Evolutionary conservation across 1,140 invertebrate genomes (phyloP).

Genomic region (Apis dorsata): DNA sequence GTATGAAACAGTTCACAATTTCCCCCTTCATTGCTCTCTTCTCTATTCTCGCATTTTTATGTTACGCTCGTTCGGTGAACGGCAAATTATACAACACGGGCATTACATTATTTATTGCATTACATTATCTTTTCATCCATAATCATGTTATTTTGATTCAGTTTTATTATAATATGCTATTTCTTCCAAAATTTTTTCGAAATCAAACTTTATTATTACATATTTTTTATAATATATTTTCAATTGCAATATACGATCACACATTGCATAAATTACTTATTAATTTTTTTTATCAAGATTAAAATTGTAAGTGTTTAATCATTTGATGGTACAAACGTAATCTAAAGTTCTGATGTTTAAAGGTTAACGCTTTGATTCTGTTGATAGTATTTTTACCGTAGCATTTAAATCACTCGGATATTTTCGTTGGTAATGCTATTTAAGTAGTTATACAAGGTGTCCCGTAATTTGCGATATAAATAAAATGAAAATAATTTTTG

Average conservation of each 20-base stretch:
- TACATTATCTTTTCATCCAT: too few species aligned
- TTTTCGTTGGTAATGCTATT: not conserved
- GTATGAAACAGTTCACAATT: constrained; percentile 31
- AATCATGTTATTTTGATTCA: not conserved
- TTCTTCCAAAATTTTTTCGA: not conserved
- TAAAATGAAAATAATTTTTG: not conserved
- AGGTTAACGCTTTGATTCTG: constrained; percentile 4
- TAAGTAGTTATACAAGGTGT: not conserved
- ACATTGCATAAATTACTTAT: not conserved
- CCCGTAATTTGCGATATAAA: not conserved
- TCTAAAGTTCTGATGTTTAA: not conserved
- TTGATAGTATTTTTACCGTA: not conserved
- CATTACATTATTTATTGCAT: not conserved
- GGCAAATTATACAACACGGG: not conserved
- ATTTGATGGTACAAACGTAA: not conserved
- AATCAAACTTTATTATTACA: not conserved
- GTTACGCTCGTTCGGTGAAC: not conserved
- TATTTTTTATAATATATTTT: too few species aligned
- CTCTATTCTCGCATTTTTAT: not conserved
- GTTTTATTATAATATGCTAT: not conserved
- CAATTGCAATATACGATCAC: too few species aligned
- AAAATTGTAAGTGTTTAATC: not conserved
- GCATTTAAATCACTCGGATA: constrained; percentile 4
- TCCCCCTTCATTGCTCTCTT: not conserved
- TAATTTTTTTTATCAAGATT: not conserved